Evolutionary conservation across 2,797 vertebrate genomes (phyloP).

Genomic region (Acanthurus leucopareius): DNA sequence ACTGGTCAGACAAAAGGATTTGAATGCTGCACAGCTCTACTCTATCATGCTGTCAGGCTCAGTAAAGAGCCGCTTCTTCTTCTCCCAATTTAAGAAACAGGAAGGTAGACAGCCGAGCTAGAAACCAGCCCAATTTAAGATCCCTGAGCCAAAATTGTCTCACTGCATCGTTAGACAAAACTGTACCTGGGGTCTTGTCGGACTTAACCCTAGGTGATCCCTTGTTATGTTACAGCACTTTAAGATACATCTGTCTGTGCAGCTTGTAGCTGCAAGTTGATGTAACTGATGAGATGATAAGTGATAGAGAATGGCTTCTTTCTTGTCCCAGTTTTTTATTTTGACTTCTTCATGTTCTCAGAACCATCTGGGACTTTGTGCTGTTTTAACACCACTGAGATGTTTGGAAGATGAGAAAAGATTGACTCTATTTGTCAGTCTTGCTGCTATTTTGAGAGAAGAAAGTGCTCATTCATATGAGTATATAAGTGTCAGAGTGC

Average conservation of each 20-base stretch:
- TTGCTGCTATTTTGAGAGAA: conserved; percentile 16
- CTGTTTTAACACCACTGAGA: not conserved
- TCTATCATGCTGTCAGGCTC: conserved; percentile 25
- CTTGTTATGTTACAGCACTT: conserved; percentile 22
- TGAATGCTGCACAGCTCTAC: conserved; percentile 24
- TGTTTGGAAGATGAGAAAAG: conserved; percentile 3
- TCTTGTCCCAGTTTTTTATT: not conserved
- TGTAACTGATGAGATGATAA: not conserved
- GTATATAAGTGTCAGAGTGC: not conserved
- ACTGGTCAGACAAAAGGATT: not conserved
- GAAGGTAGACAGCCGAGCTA: conserved; percentile 38
- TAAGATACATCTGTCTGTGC: not conserved
- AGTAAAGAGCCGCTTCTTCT: conserved; percentile 11
- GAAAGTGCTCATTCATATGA: not conserved
- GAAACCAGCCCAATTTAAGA: conserved; percentile 43
- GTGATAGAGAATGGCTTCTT: not conserved
- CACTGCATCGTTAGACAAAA: conserved; percentile 38
- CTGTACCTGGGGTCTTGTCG: conserved; percentile 6
- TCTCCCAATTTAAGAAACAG: conserved; percentile 44
- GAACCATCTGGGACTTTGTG: not conserved
- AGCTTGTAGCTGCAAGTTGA: not conserved
- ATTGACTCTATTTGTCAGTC: conserved; percentile 12
- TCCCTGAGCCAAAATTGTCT: conserved; percentile 25
- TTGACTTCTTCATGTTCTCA: not conserved
- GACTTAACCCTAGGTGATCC: conserved; percentile 7